These are phyloP conservation scores for Zaprionus africanus DNA, from an alignment of 1,140 invertebrate species.

Conservation along the genomic window DNA sequence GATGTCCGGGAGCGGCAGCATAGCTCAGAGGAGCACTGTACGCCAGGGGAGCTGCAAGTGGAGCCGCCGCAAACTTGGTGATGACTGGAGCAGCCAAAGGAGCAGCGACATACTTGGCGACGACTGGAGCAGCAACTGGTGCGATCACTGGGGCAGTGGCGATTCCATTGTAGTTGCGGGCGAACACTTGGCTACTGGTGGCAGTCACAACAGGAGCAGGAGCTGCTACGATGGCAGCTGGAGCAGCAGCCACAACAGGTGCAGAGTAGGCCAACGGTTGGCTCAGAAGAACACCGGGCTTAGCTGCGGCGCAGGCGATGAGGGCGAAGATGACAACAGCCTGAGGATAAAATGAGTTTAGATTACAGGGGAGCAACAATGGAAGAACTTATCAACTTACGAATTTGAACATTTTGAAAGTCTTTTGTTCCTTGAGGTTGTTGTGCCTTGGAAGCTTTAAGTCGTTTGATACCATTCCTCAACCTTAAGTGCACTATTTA, in stretches of 20 bases:
- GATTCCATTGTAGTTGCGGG: constrained; percentile 85
- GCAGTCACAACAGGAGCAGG: constrained; percentile 82
- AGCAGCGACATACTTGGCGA: constrained; percentile 40
- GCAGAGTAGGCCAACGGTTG: constrained; percentile 57
- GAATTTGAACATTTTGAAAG: constrained; percentile 69
- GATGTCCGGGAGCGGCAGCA: not conserved
- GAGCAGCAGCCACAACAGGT: constrained; percentile 67
- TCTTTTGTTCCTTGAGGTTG: constrained; percentile 67
- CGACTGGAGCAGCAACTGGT: constrained; percentile 63
- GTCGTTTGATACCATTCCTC: constrained; percentile 35
- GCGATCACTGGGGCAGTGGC: constrained; percentile 66
- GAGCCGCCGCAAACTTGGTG: constrained; percentile 37
- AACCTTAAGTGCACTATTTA: constrained; percentile 22
- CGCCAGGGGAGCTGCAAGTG: constrained; percentile 28
- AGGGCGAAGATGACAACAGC: constrained; percentile 77
- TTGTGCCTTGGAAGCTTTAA: constrained; percentile 36
- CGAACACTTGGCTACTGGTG: constrained; percentile 84
- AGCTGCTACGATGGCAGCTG: constrained; percentile 64
- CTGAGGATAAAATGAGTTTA: constrained; percentile 26
- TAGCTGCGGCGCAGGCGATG: constrained; percentile 68
- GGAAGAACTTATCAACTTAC: constrained; percentile 29
- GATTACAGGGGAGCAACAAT: not conserved
- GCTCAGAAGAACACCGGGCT: constrained; percentile 63
- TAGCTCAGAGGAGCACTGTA: constrained; percentile 34
- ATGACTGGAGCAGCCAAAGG: constrained; percentile 26